Conservation (phyloP, 2,113 vertebrate species). For the Rhabdornis inornatus region DNA sequence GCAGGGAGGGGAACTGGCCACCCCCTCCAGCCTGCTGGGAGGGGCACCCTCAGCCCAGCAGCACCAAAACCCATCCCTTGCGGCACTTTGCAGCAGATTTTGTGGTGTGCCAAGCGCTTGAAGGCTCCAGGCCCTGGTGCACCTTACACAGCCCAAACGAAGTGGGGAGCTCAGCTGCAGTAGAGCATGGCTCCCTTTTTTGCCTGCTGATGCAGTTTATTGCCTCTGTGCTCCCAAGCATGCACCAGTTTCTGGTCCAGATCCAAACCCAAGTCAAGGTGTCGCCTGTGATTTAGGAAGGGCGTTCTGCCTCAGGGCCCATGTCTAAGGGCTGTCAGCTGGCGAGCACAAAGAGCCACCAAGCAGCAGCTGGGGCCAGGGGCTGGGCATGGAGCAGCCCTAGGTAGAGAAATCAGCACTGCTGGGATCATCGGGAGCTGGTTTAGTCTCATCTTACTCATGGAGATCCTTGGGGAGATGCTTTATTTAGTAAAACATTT, state of each 20-base stretch:
- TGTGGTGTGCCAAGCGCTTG: background rate
- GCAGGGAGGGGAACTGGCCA: background rate
- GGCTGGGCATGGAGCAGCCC: background rate
- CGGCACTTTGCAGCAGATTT: background rate
- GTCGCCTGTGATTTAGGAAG: slow-evolving; percentile 26
- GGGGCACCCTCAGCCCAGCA: background rate
- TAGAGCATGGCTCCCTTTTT: background rate
- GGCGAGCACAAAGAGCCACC: background rate
- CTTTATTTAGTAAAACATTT: background rate
- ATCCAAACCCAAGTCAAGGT: slow-evolving; percentile 24
- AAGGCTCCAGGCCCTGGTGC: background rate
- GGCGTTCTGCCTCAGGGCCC: background rate
- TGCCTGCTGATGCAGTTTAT: background rate
- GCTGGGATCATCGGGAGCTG: background rate
- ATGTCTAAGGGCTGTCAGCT: background rate
- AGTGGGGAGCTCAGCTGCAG: background rate
- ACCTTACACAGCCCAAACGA: background rate
- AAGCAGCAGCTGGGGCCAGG: background rate
- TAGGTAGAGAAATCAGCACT: background rate
- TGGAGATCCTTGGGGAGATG: background rate
- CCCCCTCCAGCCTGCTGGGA: background rate
- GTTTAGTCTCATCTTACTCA: background rate
- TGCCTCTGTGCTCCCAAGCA: slow-evolving; percentile 4
- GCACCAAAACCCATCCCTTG: background rate
- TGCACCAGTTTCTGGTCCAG: slow-evolving; percentile 6